Conservation (phyloP, 2,113 vertebrate genomes). For the Atrichornis clamosus region DNA sequence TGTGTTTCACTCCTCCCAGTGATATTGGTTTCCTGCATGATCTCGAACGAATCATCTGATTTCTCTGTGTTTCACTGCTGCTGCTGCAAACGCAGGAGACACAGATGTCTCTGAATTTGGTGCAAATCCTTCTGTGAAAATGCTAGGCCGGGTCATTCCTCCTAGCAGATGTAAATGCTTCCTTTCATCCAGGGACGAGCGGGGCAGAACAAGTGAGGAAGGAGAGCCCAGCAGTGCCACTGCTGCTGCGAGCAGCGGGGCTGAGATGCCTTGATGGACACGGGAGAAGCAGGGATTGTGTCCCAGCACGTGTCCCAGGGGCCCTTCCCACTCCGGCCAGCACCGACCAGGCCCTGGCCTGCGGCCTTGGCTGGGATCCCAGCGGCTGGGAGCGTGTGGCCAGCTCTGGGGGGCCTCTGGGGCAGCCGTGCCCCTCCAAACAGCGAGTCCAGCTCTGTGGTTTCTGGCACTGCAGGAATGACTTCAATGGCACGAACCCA, state of each 20-base stretch:
- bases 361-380: neutral
- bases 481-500: neutral
- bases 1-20: neutral
- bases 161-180: neutral
- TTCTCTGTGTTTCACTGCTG: neutral
- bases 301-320: neutral
- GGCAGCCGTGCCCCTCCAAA: neutral
- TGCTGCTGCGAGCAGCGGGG: neutral
- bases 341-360: neutral
- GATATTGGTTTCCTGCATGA: neutral
- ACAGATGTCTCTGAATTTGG: neutral
- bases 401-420: neutral
- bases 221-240: neutral
- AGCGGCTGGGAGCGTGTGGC: neutral
- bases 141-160: neutral
- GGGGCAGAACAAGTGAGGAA: neutral
- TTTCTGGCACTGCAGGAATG: neutral
- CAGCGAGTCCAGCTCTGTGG: neutral
- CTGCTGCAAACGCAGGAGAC: neutral
- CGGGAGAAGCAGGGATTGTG: neutral
- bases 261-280: fast-evolving
- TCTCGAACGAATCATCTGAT: neutral
- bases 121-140: neutral
- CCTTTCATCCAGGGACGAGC: neutral
- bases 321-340: neutral